Base-by-base conservation (phyloP, 2,797 vertebrate genomes). In the Petrocephalus schoutedeni region DNA sequence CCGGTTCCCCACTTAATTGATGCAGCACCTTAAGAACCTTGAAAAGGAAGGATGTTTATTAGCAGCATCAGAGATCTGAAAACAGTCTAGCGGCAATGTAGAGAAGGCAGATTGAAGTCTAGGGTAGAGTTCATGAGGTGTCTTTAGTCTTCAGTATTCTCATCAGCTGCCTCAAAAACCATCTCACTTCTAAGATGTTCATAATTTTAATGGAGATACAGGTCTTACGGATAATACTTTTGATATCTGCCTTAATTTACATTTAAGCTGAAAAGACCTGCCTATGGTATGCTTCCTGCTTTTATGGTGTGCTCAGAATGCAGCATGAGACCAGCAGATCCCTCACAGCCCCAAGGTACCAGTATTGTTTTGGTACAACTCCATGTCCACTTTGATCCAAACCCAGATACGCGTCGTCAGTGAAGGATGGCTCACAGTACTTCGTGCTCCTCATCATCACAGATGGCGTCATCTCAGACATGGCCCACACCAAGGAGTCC, bases 401-500 rank as follows among this genome's bases (percentile, higher is more conserved):
- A 77, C 87, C 32, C 89, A 99, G 98, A 92, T 99, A 99, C 3
- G 98, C 98, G 89, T 94, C 98, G 28, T 98, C 97, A 0, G 96
- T 99, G 91, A 98, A 97, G 93, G 98, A 99, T 23, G 98, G 98
- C 90, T 99, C 98, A 10, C 98, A 99, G 95, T 99, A 99, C 94
- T 99, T 99, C 92, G 93, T 99, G 92, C 97, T 99, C 89, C 97
- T 99, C 93, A 99, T 99, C 94, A 95, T 99, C 93, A 99, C 98
- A 3, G 98, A 99, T 1, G 98, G 98, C 7, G 98, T 99, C 90
- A 99, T 99, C 95, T 99, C 98, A 9, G 98, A 99, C 93, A 99
- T 99, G 98, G 98, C 98, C 89, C 98, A 99, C 93, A 97, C 98
- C 85, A 99, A 99, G 94, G 98, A 99, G 93, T 98, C 98, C 23